Evolutionary conservation across 30 jellyfish, hydroid and myxozoan species (phyloP).

Genomic region (Nemopilema nomurai): DNA sequence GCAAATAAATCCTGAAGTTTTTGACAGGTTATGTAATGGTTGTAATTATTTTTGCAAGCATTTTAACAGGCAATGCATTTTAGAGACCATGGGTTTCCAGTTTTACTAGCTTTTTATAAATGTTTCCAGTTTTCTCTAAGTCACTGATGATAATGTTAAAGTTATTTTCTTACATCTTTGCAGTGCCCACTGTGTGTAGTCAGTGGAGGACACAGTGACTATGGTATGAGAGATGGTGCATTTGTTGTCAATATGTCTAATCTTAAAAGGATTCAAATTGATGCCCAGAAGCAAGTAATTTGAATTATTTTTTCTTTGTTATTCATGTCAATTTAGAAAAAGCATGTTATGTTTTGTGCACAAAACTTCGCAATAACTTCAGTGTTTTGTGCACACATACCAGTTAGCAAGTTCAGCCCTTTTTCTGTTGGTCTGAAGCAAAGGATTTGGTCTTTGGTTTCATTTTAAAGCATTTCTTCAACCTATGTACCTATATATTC

Average conservation of each 20-base stretch:
- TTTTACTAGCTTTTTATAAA: too few relatives aligned
- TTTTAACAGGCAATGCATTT: background rate
- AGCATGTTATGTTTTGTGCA: too few relatives aligned
- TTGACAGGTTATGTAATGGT: background rate
- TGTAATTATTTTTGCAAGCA: background rate
- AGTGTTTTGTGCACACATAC: too few relatives aligned
- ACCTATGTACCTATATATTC: too few relatives aligned
- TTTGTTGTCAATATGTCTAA: constrained; percentile 56
- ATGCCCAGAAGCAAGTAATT: constrained; percentile 23
- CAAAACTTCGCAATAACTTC: too few relatives aligned
- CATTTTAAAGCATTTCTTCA: too few relatives aligned
- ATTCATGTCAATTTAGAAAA: background rate
- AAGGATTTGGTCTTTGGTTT: too few relatives aligned
- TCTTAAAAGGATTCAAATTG: constrained; percentile 46
- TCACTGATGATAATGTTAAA: too few relatives aligned
- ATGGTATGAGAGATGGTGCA: constrained; percentile 60
- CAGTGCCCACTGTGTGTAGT: constrained; percentile 63
- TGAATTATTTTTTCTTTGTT: background rate
- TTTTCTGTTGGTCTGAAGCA: too few relatives aligned
- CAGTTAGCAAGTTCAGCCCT: too few relatives aligned
- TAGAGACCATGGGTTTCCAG: background rate
- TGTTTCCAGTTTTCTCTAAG: too few relatives aligned
- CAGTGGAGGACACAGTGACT: constrained; percentile 74
- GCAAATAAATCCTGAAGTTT: too few relatives aligned
- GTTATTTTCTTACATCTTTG: background rate